A percentile compares a stretch with the other conserved stretches of the same genome.
Evolutionary conservation across 2,797 vertebrate species (phyloP).

Genomic region (Schizopygopsis pylzovi): DNA sequence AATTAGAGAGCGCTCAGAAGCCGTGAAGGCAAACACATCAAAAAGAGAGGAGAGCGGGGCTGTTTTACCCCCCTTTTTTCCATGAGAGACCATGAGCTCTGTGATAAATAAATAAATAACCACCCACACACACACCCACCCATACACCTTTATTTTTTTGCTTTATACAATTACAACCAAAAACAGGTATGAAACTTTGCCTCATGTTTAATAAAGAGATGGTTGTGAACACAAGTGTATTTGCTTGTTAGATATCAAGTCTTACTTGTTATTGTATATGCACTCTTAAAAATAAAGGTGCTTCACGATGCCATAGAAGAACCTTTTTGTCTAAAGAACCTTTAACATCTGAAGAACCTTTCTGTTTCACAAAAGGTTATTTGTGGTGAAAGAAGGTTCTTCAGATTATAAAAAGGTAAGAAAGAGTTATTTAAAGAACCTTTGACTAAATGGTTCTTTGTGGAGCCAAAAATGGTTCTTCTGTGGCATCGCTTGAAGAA

Average conservation of each 20-base stretch:
- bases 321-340: too few relatives aligned
- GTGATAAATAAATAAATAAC: slow-evolving; percentile 63
- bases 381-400: too few relatives aligned
- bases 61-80: slow-evolving; percentile 58
- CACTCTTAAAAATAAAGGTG: too few relatives aligned
- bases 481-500: too few relatives aligned
- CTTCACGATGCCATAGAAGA: too few relatives aligned
- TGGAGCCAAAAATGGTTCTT: too few relatives aligned
- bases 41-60: slow-evolving; percentile 72
- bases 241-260: slow-evolving; percentile 28
- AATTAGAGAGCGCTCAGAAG: slow-evolving; percentile 94
- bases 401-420: too few relatives aligned
- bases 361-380: too few relatives aligned
- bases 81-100: slow-evolving; percentile 67
- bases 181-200: slow-evolving; percentile 51
- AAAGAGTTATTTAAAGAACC: too few relatives aligned
- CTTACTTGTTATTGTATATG: not conserved
- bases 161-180: slow-evolving; percentile 28
- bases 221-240: not conserved
- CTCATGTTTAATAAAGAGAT: slow-evolving; percentile 40
- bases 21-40: slow-evolving; percentile 95
- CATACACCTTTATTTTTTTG: not conserved
- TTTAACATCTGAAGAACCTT: too few relatives aligned
- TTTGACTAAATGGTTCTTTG: too few relatives aligned
- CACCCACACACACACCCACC: not conserved